Evolutionary conservation across 2,888 invertebrate species (phyloP), one percentile per base, ranked within the genome.

Genomic region (Galerucella nymphaeae): DNA sequence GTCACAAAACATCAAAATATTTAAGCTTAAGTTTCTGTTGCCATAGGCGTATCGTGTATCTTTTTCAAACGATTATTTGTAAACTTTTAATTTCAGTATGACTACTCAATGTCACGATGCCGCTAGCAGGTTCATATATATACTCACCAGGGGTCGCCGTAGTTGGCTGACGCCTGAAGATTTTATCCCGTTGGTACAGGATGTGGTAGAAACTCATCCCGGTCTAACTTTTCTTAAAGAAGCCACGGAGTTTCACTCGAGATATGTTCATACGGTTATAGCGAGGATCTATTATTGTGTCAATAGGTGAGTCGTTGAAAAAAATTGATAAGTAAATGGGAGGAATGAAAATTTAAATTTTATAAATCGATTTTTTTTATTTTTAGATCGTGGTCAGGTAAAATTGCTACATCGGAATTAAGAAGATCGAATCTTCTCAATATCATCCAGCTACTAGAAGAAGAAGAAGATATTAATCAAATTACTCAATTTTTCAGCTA

Each of bases 191-290:
- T 87, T 98, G 80, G 93, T 98, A 67, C 96, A 98, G 88, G 98
- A 99, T 87, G 96, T 99, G n/a, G 97, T 99, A 57, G 98, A 99
- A 86, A 96, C 97, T 10, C 98, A 99, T 89, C 98, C 98, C 1
- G 99, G 99, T 62, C 91, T 99, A 79, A 95, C 95, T 76, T 99
- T 99, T 90, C 91, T 99, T 72, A 96, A 97, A 87, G 97, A 98
- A 86, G 98, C 99, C 73, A 95, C 96, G 1, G 99, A 99, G 89
- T 99, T 99, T 88, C 99, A 99, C 90, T 97, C 97, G 75, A 92
- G 98, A 90, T 99, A 99, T 86, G 96, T 99, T 80, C 97, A 98
- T 87, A 99, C 99, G 85, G 99, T 99, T 84, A 97, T 98, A 85
- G 97, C 98, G 78, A 92, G 99, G 87, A 98, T 99, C 90, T 98